These are phyloP conservation scores for Pharmacophagus antenor DNA, from an alignment of 2,888 invertebrate species.

Conservation along the genomic window DNA sequence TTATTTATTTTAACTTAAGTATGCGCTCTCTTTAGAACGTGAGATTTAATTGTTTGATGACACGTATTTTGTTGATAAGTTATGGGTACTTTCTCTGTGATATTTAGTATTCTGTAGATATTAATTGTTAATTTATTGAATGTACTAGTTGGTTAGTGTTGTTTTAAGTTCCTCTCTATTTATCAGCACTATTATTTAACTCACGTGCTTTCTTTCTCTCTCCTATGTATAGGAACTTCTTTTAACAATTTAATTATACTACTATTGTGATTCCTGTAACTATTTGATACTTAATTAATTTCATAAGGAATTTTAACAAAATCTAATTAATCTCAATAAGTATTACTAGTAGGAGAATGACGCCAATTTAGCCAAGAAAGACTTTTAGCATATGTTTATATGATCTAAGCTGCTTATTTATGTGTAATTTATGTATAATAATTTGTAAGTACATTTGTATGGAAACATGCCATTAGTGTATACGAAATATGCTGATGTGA, in stretches of 20 bases:
- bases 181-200: constrained; percentile 31
- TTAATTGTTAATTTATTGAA: constrained; percentile 75
- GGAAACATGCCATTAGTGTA: constrained; percentile 60
- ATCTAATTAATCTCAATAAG: constrained; percentile 53
- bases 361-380: constrained; percentile 72
- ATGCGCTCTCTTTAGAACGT: constrained; percentile 46
- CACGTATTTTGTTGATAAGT: constrained; percentile 73
- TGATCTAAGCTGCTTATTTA: constrained; percentile 66
- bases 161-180: constrained; percentile 56
- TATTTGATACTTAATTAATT: constrained; percentile 4
- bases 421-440: constrained; percentile 45
- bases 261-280: constrained; percentile 24
- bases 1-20: constrained; percentile 45
- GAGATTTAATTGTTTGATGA: constrained; percentile 65
- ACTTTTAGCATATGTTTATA: constrained; percentile 61
- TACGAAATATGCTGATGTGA: constrained; percentile 65
- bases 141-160: constrained; percentile 60
- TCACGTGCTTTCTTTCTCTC: constrained; percentile 28
- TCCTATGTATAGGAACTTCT: constrained; percentile 26
- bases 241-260: constrained; percentile 12
- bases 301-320: constrained; percentile 31
- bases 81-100: constrained; percentile 81
- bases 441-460: constrained; percentile 46
- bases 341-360: constrained; percentile 62
- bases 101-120: constrained; percentile 78